These are phyloP conservation scores for Ovis canadensis DNA, from an alignment of 2,113 vertebrate species.

Conservation along the genomic window DNA sequence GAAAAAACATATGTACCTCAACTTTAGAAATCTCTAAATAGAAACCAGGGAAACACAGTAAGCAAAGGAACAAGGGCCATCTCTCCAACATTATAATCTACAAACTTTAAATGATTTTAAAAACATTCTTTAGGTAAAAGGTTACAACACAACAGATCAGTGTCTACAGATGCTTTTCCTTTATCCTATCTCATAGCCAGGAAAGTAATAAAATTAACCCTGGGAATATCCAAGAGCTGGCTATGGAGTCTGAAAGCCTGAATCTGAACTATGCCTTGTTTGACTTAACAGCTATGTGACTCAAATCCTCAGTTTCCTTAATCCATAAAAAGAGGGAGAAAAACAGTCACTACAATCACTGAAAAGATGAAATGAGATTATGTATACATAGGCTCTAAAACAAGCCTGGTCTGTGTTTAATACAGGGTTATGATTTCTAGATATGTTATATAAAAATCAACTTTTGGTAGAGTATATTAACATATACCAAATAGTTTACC, in stretches of 20 bases:
- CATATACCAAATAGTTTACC: neutral
- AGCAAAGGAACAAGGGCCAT: neutral
- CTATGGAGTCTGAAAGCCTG: neutral
- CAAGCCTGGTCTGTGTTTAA: slow-evolving; percentile 21
- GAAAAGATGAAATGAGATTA: slow-evolving; percentile 2
- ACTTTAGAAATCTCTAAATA: neutral
- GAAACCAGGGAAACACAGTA: neutral
- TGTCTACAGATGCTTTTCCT: neutral
- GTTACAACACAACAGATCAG: slow-evolving; percentile 7
- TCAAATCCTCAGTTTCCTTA: slow-evolving; percentile 32
- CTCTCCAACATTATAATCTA: neutral
- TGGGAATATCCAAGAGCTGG: neutral
- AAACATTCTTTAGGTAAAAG: slow-evolving; percentile 21
- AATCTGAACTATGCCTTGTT: neutral
- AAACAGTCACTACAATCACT: neutral
- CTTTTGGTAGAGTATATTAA: slow-evolving; percentile 19
- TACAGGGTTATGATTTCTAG: neutral
- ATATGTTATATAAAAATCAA: slow-evolving; percentile 3
- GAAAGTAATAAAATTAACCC: slow-evolving; percentile 13
- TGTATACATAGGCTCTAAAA: neutral
- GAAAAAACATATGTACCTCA: neutral
- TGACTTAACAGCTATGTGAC: neutral
- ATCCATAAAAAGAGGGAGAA: neutral
- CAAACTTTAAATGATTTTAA: slow-evolving; percentile 1
- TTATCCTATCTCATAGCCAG: neutral